These are phyloP conservation scores for Hemicordylus capensis DNA, from an alignment of 2,113 vertebrate genomes.

Conservation along the genomic window DNA sequence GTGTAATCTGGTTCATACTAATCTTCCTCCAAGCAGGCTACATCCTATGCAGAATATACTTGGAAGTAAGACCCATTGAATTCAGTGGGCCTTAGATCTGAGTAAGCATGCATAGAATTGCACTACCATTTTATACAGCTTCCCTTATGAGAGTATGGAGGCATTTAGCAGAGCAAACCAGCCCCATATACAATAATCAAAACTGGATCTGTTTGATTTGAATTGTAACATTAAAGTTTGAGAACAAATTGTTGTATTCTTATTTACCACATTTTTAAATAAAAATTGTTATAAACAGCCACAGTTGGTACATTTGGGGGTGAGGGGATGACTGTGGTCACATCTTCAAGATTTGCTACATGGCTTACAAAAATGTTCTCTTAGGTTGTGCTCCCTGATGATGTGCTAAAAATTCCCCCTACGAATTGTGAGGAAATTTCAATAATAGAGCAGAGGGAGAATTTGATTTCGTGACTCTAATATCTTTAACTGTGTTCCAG, in stretches of 20 bases:
- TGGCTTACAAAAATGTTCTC: not conserved
- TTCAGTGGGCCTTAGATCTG: no score
- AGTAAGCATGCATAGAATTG: no score
- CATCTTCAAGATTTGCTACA: not conserved
- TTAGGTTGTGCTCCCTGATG: not conserved
- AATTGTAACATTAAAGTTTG: not conserved
- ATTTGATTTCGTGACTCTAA: not conserved
- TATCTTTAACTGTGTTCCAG: not conserved
- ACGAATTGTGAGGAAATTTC: not conserved
- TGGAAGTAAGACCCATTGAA: no score
- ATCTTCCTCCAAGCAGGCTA: not conserved
- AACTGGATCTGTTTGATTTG: not conserved
- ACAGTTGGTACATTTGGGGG: not conserved
- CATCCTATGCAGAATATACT: no score
- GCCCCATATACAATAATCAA: not conserved
- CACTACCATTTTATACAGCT: not conserved
- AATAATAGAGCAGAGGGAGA: not conserved
- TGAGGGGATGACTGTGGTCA: no score
- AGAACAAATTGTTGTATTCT: not conserved
- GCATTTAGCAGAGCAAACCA: not conserved
- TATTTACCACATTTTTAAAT: not conserved
- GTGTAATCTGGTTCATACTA: not conserved
- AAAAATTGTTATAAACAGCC: not conserved
- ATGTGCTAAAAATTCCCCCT: not conserved
- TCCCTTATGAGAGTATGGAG: not conserved